These are phyloP conservation scores for Zosterops lateralis DNA, from an alignment of 2,113 vertebrate genomes.

Conservation along the genomic window DNA sequence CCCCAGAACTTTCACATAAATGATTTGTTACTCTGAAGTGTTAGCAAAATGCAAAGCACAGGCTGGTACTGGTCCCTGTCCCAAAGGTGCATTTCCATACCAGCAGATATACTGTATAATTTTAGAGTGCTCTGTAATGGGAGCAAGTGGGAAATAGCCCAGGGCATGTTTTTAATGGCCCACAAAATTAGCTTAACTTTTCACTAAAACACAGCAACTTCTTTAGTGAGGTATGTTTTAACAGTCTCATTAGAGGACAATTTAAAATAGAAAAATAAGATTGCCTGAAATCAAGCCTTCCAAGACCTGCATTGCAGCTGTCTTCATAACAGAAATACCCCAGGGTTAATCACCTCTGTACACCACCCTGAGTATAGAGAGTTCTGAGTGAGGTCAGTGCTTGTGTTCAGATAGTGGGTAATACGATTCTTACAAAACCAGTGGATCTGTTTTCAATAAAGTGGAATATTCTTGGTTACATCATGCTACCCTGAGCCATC, in stretches of 20 bases:
- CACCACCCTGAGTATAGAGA: accelerated
- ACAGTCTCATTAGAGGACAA: neutral
- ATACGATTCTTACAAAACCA: neutral
- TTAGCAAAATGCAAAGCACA: neutral
- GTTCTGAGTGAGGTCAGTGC: neutral
- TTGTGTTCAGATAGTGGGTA: neutral
- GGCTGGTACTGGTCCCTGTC: neutral
- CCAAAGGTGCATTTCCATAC: neutral
- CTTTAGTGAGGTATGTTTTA: neutral
- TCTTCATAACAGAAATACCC: neutral
- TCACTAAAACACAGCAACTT: neutral
- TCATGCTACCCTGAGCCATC: neutral
- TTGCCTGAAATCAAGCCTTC: neutral
- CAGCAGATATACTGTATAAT: neutral
- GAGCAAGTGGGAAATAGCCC: neutral
- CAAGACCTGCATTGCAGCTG: neutral
- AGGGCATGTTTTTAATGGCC: neutral
- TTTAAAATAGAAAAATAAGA: neutral
- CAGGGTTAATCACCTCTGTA: neutral
- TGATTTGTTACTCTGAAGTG: neutral
- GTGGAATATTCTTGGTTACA: neutral
- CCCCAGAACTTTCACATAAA: neutral
- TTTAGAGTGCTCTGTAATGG: neutral
- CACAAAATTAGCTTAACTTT: neutral
- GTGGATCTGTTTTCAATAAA: neutral